phyloP scores from a whole-genome alignment of 2,797 vertebrate species.

The Caiman crocodilus region DNA sequence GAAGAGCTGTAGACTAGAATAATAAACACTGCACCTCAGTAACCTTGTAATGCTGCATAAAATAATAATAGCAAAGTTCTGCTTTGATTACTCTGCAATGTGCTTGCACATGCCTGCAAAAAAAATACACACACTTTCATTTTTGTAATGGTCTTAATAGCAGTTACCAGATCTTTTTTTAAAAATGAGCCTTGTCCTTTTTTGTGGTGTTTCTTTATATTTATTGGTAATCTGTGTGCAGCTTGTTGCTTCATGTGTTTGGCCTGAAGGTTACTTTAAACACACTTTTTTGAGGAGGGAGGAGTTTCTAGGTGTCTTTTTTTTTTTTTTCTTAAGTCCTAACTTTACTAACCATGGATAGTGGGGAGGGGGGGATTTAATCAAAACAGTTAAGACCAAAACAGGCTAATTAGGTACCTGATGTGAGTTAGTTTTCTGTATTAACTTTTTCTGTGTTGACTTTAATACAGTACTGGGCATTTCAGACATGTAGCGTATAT shows the following conservation, averaged over 20 bases:
- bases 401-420: constrained; percentile 29
- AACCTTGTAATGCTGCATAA: constrained; percentile 95
- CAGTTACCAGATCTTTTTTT: constrained; percentile 82
- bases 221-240: constrained; percentile 77
- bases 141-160: constrained; percentile 88
- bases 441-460: constrained; percentile 39
- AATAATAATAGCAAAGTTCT: constrained; percentile 87
- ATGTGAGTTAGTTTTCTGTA: constrained; percentile 15
- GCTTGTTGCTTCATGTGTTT: constrained; percentile 62
- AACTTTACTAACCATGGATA: background rate
- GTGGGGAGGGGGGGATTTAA: constrained; percentile 16
- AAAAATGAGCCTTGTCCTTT: constrained; percentile 86
- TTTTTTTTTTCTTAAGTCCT: constrained; percentile 32
- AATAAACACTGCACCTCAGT: constrained; percentile 92
- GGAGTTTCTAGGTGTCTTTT: constrained; percentile 15
- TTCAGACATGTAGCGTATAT: constrained; percentile 45
- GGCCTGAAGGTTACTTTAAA: constrained; percentile 71
- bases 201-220: constrained; percentile 87
- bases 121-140: constrained; percentile 83
- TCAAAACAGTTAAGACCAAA: background rate
- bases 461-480: constrained; percentile 64
- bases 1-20: constrained; percentile 82
- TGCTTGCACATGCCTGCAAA: constrained; percentile 87
- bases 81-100: constrained; percentile 88
- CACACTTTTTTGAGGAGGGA: constrained; percentile 47